Conservation (phyloP, 2,888 invertebrate species). For the Microctonus brassicae region DNA sequence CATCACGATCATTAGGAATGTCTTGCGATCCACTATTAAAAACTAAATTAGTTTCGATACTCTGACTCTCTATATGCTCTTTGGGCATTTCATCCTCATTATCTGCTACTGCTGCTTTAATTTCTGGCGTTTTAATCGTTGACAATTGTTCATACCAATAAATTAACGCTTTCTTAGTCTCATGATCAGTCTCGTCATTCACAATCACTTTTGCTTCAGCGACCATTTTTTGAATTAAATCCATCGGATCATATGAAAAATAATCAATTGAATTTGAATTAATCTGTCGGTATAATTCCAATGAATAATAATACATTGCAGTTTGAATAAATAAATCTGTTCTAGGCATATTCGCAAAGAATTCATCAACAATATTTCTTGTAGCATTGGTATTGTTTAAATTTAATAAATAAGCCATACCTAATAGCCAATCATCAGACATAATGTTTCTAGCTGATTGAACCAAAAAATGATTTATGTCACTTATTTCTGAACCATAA, state of each 20-base stretch:
- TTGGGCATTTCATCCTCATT: conserved; percentile 15
- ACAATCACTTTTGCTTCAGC: conserved; percentile 25
- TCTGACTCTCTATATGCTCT: conserved; percentile 14
- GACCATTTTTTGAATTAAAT: conserved; percentile 54
- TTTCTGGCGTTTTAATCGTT: neutral
- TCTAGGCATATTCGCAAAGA: conserved; percentile 57
- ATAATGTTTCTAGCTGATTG: conserved; percentile 71
- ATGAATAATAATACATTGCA: conserved; percentile 59
- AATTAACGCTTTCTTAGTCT: conserved; percentile 45
- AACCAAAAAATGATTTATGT: conserved; percentile 67
- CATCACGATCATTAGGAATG: conserved; percentile 3
- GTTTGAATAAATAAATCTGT: conserved; percentile 56
- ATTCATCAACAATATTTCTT: conserved; percentile 45
- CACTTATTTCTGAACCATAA: conserved; percentile 60
- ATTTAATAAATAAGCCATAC: conserved; percentile 71
- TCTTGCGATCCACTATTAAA: neutral
- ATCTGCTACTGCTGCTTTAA: neutral
- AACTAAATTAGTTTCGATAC: conserved; percentile 6
- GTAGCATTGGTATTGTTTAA: conserved; percentile 59
- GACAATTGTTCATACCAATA: conserved; percentile 42
- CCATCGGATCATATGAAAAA: conserved; percentile 56
- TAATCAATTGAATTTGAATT: conserved; percentile 47
- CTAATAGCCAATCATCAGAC: conserved; percentile 71
- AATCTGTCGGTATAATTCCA: conserved; percentile 52
- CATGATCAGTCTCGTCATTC: conserved; percentile 34